phyloP scores from a whole-genome alignment of 2,113 vertebrate species.

The Delphinapterus leucas region DNA sequence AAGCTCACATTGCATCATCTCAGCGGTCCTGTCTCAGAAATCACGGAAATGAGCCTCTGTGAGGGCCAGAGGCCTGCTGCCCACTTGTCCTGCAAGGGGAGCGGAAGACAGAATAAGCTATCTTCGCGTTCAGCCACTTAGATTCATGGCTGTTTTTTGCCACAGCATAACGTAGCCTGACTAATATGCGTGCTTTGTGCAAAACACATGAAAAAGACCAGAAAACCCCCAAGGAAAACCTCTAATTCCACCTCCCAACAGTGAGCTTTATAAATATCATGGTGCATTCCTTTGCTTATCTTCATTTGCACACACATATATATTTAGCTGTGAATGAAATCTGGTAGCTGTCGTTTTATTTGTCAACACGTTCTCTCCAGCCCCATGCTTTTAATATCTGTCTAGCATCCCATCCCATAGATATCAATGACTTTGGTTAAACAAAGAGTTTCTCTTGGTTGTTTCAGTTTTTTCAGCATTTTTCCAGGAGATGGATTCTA shows the following conservation, averaged over 20 bases:
- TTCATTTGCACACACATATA: background rate
- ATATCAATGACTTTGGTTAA: background rate
- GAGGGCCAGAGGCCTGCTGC: background rate
- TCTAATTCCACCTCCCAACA: background rate
- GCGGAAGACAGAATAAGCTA: accelerated
- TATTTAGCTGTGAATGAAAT: background rate
- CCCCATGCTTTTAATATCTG: background rate
- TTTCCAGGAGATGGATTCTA: background rate
- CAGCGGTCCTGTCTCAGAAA: background rate
- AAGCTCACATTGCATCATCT: accelerated
- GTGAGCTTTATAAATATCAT: background rate
- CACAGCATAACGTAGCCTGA: background rate
- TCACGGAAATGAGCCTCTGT: background rate
- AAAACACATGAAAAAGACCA: background rate
- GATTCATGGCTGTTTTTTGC: background rate
- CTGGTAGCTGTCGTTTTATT: background rate
- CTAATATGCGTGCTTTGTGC: background rate
- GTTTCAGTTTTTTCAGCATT: background rate
- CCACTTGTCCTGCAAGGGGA: too few species aligned
- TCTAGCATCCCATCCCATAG: background rate
- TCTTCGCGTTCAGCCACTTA: background rate
- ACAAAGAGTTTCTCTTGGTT: background rate
- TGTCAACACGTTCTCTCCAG: background rate
- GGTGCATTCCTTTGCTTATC: background rate
- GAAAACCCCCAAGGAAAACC: background rate